Evolutionary conservation across 2,113 vertebrate genomes (phyloP), one percentile per base, ranked within the genome.

Genomic region (Pachypanchax playfairii): DNA sequence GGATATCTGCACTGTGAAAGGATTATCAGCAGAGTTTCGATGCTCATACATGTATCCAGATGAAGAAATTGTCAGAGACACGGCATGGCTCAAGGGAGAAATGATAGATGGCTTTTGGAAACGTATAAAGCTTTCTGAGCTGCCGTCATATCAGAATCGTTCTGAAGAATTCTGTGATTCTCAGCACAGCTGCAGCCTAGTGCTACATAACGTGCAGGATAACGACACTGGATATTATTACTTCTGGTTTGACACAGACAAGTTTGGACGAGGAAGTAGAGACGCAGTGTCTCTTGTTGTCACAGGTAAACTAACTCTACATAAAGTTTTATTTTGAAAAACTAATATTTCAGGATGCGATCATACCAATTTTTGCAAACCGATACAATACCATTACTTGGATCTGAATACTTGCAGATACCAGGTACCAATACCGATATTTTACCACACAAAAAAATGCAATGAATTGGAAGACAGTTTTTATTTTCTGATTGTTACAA

Each of bases 151-250:
- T 57, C 4, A 24, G 2, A 47, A 54, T 54, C 80, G 61, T 9
- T 44, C 5, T 15, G 29, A 63, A 63, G 80, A 77, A 63, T 8
- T 60, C 0, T 77, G 83, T 0, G 68, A 85, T 62, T 35, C 1
- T 20, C 26, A 1, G 29, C 65, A 79, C 6, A 4, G 66, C 74
- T 85, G 80, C 2, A 61, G 54, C 50, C 50, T 85, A 60, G 50
- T 4, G 5, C 49, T 83, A 24, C 52, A 73, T 29, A 28, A 78
- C n/a, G 22, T 83, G n/a, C 56, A 43, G 41, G 35, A 41, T 0
- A 15, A 13, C 4, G 80, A 85, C 77, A 20, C 1, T 4, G 80
- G 77, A 43, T 4, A 73, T 68, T 83, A 81, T 54, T 79, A 65
- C 71, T 83, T 83, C 43, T 50, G 44, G 36, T 83, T 79, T 39